Conservation (phyloP, 2,113 vertebrate genomes). For the Nothobranchius kuhntae region DNA sequence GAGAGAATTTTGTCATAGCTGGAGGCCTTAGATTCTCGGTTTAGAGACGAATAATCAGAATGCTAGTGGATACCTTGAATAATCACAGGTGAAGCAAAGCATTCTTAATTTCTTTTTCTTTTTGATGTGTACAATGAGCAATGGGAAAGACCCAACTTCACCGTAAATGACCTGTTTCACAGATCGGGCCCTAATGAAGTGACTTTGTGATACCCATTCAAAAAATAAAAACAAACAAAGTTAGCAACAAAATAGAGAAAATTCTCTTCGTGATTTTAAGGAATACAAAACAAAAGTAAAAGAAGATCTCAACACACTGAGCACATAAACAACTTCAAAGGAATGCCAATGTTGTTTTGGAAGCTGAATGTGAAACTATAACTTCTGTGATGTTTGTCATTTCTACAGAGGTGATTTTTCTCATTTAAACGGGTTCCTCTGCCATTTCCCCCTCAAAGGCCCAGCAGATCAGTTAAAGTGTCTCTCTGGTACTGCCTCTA, state of each 20-base stretch:
- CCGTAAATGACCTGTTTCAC: not conserved
- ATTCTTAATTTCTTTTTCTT: not conserved
- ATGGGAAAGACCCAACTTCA: not conserved
- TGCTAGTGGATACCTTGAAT: not conserved
- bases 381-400: not conserved
- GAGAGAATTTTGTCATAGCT: too few relatives aligned
- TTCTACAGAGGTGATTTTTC: not conserved
- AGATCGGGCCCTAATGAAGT: not conserved
- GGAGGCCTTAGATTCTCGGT: not conserved
- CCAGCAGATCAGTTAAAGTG: slow-evolving; percentile 4
- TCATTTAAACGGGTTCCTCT: not conserved
- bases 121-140: not conserved
- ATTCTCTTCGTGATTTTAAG: not conserved
- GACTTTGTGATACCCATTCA: not conserved
- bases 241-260: not conserved
- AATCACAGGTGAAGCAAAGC: not conserved
- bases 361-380: not conserved
- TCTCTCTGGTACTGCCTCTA: not conserved
- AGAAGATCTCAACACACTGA: not conserved
- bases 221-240: not conserved
- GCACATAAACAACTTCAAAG: not conserved
- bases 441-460: not conserved
- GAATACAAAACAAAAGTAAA: not conserved
- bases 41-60: not conserved
- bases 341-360: not conserved